Percentiles rank a stretch among this genome's conserved stretches.
phyloP scores from a whole-genome alignment of 2,113 vertebrate species.

The Sorex araneus region DNA sequence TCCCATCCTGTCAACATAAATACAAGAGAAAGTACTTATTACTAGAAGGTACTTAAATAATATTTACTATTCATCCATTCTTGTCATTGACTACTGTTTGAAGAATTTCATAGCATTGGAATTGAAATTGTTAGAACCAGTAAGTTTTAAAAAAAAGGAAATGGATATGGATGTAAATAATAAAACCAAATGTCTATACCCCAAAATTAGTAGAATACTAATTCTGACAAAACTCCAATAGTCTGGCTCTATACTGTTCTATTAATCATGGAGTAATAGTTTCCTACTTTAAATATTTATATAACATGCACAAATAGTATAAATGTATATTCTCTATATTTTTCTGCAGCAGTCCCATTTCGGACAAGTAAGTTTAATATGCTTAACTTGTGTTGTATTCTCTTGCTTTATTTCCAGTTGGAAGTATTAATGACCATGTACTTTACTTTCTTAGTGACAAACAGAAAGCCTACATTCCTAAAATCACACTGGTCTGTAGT shows the following conservation, averaged over 20 bases:
- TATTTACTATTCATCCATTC: not conserved
- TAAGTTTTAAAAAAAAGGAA: constrained; percentile 13
- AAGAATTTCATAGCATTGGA: constrained; percentile 22
- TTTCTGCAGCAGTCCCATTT: constrained; percentile 7
- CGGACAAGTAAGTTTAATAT: not conserved
- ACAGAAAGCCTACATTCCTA: constrained; percentile 40
- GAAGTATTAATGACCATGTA: constrained; percentile 22
- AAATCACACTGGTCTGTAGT: not conserved
- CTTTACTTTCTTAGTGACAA: constrained; percentile 14
- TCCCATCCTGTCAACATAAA: constrained; percentile 88
- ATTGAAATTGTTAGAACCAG: constrained; percentile 15
- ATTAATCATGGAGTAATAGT: constrained; percentile 17
- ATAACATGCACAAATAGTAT: not conserved
- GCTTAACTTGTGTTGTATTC: not conserved
- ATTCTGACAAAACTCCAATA: not conserved
- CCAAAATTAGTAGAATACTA: not conserved
- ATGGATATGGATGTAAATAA: not conserved
- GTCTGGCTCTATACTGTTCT: not conserved
- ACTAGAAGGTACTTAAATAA: not conserved
- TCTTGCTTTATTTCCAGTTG: not conserved
- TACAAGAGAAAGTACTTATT: not conserved
- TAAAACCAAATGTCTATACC: not conserved
- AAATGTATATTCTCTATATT: not conserved
- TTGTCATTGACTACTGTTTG: not conserved
- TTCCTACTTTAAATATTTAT: not conserved